Conservation (phyloP, 2,797 vertebrate species). For the Phalloptychus januarius region DNA sequence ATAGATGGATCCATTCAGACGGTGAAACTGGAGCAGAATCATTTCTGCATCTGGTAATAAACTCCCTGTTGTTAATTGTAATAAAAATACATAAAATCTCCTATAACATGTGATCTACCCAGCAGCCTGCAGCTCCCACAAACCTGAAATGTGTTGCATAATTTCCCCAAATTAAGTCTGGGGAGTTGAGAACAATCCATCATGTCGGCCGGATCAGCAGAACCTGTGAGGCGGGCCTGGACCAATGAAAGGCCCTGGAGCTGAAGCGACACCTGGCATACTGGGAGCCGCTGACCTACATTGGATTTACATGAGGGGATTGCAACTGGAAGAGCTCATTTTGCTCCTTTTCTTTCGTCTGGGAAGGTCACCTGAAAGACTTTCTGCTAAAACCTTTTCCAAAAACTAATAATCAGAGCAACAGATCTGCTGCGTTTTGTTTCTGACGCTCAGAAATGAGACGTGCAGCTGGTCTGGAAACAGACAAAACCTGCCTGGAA, state of each 20-base stretch:
- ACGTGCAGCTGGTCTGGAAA: neutral
- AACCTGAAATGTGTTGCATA: neutral
- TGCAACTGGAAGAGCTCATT: constrained; percentile 17
- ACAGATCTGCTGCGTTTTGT: neutral
- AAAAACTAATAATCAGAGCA: neutral
- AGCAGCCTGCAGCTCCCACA: neutral
- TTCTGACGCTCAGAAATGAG: neutral
- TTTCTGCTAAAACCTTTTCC: neutral
- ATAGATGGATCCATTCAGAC: neutral
- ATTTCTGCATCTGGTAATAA: neutral
- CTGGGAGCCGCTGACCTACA: constrained; percentile 58
- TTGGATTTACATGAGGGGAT: constrained; percentile 24
- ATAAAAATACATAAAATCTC: neutral
- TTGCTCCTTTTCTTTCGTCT: neutral
- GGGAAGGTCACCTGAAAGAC: constrained; percentile 30
- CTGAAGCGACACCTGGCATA: constrained; percentile 53
- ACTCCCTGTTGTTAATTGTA: neutral
- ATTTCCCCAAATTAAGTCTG: neutral
- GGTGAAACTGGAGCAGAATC: neutral
- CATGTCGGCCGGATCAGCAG: constrained; percentile 18
- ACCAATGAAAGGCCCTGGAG: constrained; percentile 10
- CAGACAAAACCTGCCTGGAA: neutral
- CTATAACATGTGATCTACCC: neutral
- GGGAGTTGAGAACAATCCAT: constrained; percentile 15
- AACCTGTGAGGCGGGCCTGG: constrained; percentile 17